Evolutionary conservation across 1,140 invertebrate species (phyloP), one percentile per base, ranked within the genome.

Genomic region (Goniozus legneri): DNA sequence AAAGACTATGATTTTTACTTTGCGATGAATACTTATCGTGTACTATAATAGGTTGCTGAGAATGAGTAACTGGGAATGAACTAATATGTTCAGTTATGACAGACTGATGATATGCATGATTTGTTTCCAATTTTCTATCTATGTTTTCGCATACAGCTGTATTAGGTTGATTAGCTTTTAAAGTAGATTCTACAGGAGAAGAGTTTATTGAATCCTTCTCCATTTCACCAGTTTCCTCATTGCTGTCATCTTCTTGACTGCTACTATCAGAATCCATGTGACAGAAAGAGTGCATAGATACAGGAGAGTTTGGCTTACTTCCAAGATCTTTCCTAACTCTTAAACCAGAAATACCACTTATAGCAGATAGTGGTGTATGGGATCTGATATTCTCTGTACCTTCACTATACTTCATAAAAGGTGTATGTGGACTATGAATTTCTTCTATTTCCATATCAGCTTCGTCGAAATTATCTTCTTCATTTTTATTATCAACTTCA

Each of bases 201-300:
- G 71, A 71, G 36, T 75, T 70, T 34, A 77, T 78, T 7, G 68
- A 60, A 54, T 79, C 73, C 19, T 73, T 67, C 21, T 77, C 75
- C 1, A 66, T 15, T 39, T 30, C 22, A 19, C n/a, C 21, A 30
- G 38, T 48, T 38, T 59, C 48, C 27, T 50, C 42, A 16, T 68
- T 62, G 16, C 50, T 63, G n/a, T 65, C 58, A 19, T 59, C 56
- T 3, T 54, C 50, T 1, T 60, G 39, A 3, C 10, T 52, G 16
- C 35, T 20, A 36, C 45, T 56, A 8, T 64, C 58, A 4, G 47
- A 49, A 37, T 69, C 60, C 41, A 65, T 65, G 33, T 50, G 69
- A 50, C 39, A 60, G 44, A 67, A 68, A 6, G 66, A 69, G 8
- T 56, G 60, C 0, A 67, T 47, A 3, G 71, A 73, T 10, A 53